phyloP scores from a whole-genome alignment of 2,797 vertebrate genomes.

The Garrulus glandarius region DNA sequence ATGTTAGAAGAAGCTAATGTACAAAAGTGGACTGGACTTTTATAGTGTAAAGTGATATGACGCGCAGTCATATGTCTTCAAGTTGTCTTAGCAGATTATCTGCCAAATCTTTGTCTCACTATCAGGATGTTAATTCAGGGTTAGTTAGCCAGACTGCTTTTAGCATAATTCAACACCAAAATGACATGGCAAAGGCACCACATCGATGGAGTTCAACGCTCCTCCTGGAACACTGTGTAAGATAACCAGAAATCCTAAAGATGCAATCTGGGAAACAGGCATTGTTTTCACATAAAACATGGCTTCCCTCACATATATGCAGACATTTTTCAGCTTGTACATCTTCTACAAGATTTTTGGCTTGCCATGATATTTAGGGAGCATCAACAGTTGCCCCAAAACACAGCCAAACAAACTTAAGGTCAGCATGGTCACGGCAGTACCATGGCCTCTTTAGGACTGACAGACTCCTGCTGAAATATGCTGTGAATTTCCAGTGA shows the following conservation, averaged over 20 bases:
- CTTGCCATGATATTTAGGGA: background rate
- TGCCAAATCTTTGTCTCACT: background rate
- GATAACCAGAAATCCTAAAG: background rate
- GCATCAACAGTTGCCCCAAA: background rate
- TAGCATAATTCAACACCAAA: background rate
- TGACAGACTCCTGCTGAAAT: background rate
- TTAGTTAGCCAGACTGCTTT: background rate
- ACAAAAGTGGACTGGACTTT: background rate
- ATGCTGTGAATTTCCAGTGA: background rate
- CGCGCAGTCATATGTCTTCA: background rate
- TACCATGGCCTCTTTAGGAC: fast-evolving
- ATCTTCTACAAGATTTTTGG: background rate
- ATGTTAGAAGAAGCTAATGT: background rate
- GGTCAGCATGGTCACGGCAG: background rate
- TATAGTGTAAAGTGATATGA: background rate
- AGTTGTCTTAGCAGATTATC: background rate
- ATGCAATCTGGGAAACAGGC: background rate
- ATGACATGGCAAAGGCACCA: background rate
- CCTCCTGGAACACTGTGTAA: background rate
- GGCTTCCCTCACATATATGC: background rate
- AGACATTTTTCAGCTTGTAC: background rate
- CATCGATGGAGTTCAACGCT: background rate
- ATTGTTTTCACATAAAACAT: background rate
- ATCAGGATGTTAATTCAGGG: background rate
- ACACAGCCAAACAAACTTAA: background rate